Conservation (phyloP, 2,888 invertebrate species). For the Dryomyza anilis region DNA sequence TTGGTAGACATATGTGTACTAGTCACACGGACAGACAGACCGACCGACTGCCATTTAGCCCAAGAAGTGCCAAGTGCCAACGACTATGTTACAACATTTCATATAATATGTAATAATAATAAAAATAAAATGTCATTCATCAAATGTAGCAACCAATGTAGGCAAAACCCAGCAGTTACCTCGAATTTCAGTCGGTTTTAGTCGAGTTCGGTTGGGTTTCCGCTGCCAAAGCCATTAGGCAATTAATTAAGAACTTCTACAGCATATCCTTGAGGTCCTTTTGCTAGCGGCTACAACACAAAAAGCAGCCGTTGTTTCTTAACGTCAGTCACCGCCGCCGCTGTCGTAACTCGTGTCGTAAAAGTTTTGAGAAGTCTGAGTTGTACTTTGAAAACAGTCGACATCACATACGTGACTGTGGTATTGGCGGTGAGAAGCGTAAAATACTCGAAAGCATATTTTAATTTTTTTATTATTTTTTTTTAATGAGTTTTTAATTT, state of each 20-base stretch:
- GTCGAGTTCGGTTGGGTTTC: not conserved
- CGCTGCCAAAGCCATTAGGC: slow-evolving; percentile 28
- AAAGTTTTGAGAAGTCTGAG: not conserved
- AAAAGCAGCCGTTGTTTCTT: not conserved
- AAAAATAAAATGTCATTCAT: not conserved
- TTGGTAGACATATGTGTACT: not conserved
- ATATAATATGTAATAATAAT: not conserved
- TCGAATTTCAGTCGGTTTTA: not conserved
- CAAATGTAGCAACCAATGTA: not conserved
- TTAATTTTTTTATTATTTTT: too few species aligned
- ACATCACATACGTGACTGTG: too few species aligned
- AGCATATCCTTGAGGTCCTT: not conserved
- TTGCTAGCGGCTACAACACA: not conserved
- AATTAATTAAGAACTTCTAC: slow-evolving; percentile 33
- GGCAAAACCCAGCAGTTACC: not conserved
- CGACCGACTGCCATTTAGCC: too few species aligned
- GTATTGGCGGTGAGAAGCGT: too few species aligned
- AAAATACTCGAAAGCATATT: too few species aligned
- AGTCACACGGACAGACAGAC: too few species aligned
- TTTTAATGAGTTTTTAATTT: too few species aligned
- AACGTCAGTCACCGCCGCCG: not conserved
- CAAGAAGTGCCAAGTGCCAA: not conserved
- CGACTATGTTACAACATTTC: not conserved
- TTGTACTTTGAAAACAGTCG: too few species aligned
- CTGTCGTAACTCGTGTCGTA: not conserved